A percentile compares a stretch with the other conserved stretches of the same genome.
These are phyloP conservation scores for Parauchenoglanis punctatus DNA, from an alignment of 2,797 vertebrate species.

Conservation along the genomic window DNA sequence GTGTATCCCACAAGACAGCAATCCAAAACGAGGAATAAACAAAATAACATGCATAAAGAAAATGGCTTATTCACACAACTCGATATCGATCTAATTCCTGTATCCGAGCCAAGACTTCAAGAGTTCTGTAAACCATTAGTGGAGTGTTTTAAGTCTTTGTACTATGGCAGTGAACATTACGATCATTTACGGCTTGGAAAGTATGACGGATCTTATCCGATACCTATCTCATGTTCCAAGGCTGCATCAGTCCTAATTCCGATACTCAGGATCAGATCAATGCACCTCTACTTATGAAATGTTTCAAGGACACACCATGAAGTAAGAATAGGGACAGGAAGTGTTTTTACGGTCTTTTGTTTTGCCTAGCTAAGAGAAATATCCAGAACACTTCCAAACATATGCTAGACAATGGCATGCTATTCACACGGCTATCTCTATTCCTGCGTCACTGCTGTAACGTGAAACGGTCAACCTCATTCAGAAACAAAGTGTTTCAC, in stretches of 20 bases:
- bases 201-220: background rate
- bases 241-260: no score
- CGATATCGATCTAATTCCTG: background rate
- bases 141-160: background rate
- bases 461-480: conserved; percentile 4
- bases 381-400: background rate
- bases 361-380: background rate
- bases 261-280: background rate
- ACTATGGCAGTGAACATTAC: background rate
- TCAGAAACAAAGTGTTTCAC: conserved; percentile 21
- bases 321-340: background rate
- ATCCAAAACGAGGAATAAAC: background rate
- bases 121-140: background rate
- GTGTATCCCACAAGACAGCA: background rate
- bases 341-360: background rate
- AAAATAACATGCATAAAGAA: background rate
- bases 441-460: conserved; percentile 23
- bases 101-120: background rate
- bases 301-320: background rate
- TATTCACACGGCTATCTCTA: conserved; percentile 1
- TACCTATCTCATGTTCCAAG: background rate
- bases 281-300: background rate
- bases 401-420: conserved; percentile 9
- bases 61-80: background rate
- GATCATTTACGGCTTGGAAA: background rate